Base-by-base conservation (phyloP, 30 jellyfish, hydroid and myxozoan species). In the Aurelia sp. region DNA sequence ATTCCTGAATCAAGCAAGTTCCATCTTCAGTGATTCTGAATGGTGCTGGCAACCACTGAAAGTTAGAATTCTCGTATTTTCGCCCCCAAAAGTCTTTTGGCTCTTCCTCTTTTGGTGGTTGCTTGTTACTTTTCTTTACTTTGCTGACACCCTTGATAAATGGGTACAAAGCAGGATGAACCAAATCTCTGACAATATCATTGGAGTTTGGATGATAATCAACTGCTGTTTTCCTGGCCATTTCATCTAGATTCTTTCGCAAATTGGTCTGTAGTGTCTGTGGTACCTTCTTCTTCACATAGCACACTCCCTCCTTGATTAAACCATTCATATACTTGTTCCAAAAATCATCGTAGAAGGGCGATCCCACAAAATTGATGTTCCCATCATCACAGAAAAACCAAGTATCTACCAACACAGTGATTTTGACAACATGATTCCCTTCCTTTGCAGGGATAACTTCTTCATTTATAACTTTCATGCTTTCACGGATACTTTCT, bases 1-100 rank as follows among this genome's bases (percentile, higher is more conserved):
- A 90, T 8, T 90, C 97, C 33, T 75, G 83, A 21, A 90, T 76
- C 50, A 73, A 20, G 76, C 97, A 90, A 20, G 81, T 82, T 20
- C 97, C 90, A 35, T 63, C 93, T 40, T 44, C 67, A 4, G 97
- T 80, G 63, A 90, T 83, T 51, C 70, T 75, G 71, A 84, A 90
- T 5, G 97, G 92, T 69, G 97, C 60, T 9, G 97, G 95, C 22
- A 90, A 82, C 95, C 97, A 82, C 57, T 90, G 97, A 35, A 76
- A 90, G 68, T 84, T 90, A 35, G 97, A 90, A n/a, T 72, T 70
- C 64, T 84, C 95, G 52, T 90, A 84, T 7, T 63, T 51, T 10
- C 97, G 87, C 16, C 95, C 97, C 97, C 97, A 90, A 68, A 90
- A 90, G 58, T 90, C 97, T 20, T 12, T 63, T 3, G 48, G 90